Percentiles rank a stretch among this genome's conserved stretches.
These are phyloP conservation scores for Porites cylindrica DNA, from an alignment of 92 coral and sea anemone species.

Conservation along the genomic window DNA sequence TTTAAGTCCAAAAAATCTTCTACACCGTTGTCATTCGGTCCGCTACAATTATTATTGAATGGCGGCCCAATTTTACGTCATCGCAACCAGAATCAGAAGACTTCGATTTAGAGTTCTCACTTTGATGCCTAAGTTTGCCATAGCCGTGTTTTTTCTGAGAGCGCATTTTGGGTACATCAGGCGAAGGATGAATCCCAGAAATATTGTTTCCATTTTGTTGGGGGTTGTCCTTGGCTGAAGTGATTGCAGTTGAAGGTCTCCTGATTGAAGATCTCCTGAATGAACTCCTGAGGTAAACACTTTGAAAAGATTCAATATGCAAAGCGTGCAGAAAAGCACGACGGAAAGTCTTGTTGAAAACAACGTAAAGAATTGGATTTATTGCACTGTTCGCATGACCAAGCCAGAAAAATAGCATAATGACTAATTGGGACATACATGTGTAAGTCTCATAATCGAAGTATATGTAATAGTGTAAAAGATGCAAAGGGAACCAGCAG, in stretches of 20 bases:
- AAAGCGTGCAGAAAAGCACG: slow-evolving; percentile 85
- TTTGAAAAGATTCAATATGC: slow-evolving; percentile 63
- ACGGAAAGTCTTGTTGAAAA: slow-evolving; percentile 89
- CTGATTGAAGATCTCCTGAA: neutral
- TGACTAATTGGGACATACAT: slow-evolving; percentile 63
- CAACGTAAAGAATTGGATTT: slow-evolving; percentile 79
- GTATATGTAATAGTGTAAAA: slow-evolving; percentile 87
- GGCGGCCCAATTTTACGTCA: neutral
- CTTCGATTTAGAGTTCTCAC: slow-evolving; percentile 15
- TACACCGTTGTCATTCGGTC: slow-evolving; percentile 38
- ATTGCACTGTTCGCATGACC: slow-evolving; percentile 94
- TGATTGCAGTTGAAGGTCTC: slow-evolving; percentile 10
- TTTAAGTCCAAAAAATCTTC: neutral
- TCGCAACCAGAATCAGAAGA: slow-evolving; percentile 29
- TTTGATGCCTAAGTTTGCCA: slow-evolving; percentile 16
- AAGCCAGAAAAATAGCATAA: slow-evolving; percentile 78
- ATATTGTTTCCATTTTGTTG: slow-evolving; percentile 14
- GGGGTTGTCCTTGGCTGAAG: neutral
- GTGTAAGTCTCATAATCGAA: slow-evolving; percentile 69
- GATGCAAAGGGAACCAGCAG: slow-evolving; percentile 89
- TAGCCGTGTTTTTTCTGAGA: slow-evolving; percentile 22
- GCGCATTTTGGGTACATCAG: neutral
- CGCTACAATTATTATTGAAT: slow-evolving; percentile 16
- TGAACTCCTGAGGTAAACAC: slow-evolving; percentile 24
- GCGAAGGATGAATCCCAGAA: neutral